phyloP scores from a whole-genome alignment of 2,113 vertebrate species.

The Apus apus region DNA sequence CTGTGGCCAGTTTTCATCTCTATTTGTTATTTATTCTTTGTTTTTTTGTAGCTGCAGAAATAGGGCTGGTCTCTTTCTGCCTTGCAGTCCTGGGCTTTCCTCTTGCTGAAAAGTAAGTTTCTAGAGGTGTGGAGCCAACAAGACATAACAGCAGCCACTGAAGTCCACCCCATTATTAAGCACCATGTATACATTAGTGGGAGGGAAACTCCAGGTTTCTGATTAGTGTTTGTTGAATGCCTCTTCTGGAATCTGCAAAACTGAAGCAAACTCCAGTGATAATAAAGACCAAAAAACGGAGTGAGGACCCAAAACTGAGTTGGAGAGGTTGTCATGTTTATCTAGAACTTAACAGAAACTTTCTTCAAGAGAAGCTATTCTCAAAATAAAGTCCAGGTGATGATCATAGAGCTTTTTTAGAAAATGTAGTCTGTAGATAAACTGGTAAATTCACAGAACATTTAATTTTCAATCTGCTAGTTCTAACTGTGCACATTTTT shows the following conservation, averaged over 20 bases:
- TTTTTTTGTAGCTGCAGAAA: not conserved
- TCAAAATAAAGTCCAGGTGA: not conserved
- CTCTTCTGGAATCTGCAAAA: not conserved
- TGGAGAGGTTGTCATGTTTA: not conserved
- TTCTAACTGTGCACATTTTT: not conserved
- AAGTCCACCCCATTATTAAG: not conserved
- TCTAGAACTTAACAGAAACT: not conserved
- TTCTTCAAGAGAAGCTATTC: not conserved
- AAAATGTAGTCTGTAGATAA: not conserved
- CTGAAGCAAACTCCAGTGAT: not conserved
- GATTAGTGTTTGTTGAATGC: not conserved
- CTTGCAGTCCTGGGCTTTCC: not conserved
- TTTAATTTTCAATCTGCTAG: not conserved
- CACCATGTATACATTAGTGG: fast-evolving
- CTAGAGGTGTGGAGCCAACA: not conserved
- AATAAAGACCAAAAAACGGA: not conserved
- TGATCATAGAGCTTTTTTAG: fast-evolving
- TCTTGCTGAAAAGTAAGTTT: not conserved
- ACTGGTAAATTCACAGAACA: fast-evolving
- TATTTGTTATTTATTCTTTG: not conserved
- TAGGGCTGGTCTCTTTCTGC: not conserved
- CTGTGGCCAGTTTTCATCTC: not conserved
- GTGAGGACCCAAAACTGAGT: not conserved
- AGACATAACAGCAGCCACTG: not conserved
- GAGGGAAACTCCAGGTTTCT: not conserved